Evolutionary conservation across 2,113 vertebrate species (phyloP), one percentile per base, ranked within the genome.

Genomic region (Sigmodon hispidus): DNA sequence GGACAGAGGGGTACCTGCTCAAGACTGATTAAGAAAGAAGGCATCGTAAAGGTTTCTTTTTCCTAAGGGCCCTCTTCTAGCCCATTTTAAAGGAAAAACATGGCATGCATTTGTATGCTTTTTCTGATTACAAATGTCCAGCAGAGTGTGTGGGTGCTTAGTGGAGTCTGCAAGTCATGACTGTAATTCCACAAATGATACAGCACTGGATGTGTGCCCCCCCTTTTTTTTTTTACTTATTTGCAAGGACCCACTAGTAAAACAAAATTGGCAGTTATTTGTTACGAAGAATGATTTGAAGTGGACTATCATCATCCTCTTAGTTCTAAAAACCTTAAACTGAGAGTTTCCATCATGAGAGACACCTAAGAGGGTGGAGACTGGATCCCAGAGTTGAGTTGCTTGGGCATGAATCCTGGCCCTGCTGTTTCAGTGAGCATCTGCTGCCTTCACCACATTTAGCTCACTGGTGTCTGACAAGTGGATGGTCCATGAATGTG

Each of bases 141-240:
- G 16, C 21, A 5, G 0, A 29, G 26, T 21, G 4, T 34, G 7
- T 9, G 21, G 3, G 13, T 29, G 21, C 24, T 19, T 29, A 11
- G 34, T 3, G 21, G 10, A 26, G 36, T 48, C 34, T 77, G 22
- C 16, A 52, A 52, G n/a, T 55, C 59, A 17, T 15, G 5, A 10
- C 61, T 72, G 7, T 15, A 21, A 19, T 77, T 81, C 89, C 43
- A 9, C n/a, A 22, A 34, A 76, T 65, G 11, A 65, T 26, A 65
- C 59, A 50, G 17, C 36, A 15, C n/a, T 84, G 8, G 3, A 6
- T 45, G 24, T 52, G 34, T 10, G 5, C 16, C 9, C 5, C 6
- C 43, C 50, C 5, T n/a, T n/a, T n/a, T n/a, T n/a, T 24, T 48
- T 48, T 59, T 63, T 85, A 50, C 24, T 73, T 80, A 67, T 40